Base-by-base conservation (phyloP, 2,888 invertebrate genomes). In the Machimus rusticus region DNA sequence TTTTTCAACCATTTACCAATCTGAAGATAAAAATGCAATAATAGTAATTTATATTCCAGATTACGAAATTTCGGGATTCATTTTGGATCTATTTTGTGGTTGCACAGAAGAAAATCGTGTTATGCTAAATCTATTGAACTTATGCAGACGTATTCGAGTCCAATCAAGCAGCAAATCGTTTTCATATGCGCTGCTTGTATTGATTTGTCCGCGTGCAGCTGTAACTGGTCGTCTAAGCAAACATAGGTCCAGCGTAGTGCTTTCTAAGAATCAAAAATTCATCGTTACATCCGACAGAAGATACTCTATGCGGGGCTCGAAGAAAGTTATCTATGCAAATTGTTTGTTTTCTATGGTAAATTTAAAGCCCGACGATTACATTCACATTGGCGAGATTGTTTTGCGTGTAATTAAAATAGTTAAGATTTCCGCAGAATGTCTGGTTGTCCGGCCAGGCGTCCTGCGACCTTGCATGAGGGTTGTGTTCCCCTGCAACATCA, bases 371-470 rank as follows among this genome's bases (percentile, higher is more conserved):
- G 23, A 78, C 19, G 16, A 39, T 6, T 78, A 86, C 23, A 78
- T 77, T 6, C 86, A 78, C 57, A 86, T 77, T 5, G 78, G 28
- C n/a, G 78, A 79, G n/a, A 78, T 86, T 16, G 78, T 19, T 4
- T 31, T 87, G 23, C 23, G 37, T n/a, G 55, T 82, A 34, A 55
- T 87, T 34, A 34, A n/a, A 28, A 12, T 19, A 51, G 23, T 76
- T 34, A 51, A 31, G 16, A 31, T 55, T 2, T 87, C 81, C 5
- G n/a, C 74, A 12, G 76, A 74, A 23, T 87, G 87, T 34, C 2
- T 51, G 1, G 9, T 81, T 55, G 74, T 82, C 3, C 78, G 55
- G 9, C 28, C 5, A 8, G 86, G 86, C 3, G 23, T 16, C 5
- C 23, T 86, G 12, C 34, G 39, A 6, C 57, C 86, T 1, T 3